phyloP scores from a whole-genome alignment of 2,797 vertebrate genomes.

The Crenichthys baileyi region DNA sequence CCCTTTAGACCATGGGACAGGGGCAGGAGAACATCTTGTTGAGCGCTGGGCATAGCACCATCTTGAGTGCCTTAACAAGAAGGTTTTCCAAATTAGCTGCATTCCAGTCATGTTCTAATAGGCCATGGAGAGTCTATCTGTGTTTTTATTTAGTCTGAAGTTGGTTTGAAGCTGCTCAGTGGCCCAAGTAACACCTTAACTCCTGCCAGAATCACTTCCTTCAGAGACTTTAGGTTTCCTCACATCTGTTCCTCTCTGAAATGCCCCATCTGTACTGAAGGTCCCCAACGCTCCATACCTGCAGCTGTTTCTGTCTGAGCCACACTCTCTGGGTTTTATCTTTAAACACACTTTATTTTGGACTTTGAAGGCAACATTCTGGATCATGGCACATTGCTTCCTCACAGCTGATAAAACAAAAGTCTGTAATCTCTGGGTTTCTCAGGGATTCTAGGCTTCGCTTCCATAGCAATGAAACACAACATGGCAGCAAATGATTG shows the following conservation, averaged over 20 bases:
- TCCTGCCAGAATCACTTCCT: not conserved
- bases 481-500: too few species aligned
- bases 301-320: not conserved
- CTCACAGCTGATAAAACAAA: slow-evolving; percentile 2
- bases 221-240: not conserved
- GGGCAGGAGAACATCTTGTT: too few species aligned
- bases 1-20: too few species aligned
- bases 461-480: too few species aligned
- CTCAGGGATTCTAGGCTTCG: too few species aligned
- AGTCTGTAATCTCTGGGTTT: not conserved
- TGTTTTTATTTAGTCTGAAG: too few species aligned
- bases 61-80: too few species aligned
- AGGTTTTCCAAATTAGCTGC: too few species aligned
- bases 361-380: slow-evolving; percentile 9
- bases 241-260: not conserved
- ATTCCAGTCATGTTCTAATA: too few species aligned
- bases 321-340: not conserved
- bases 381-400: slow-evolving; percentile 5
- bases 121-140: too few species aligned
- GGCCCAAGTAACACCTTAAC: not conserved
- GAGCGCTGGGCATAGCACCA: too few species aligned
- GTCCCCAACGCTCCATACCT: not conserved
- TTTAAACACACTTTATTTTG: slow-evolving; percentile 7
- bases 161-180: too few species aligned
- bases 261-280: not conserved